Evolutionary conservation across 2,888 invertebrate genomes (phyloP), one percentile per base, ranked within the genome.

Genomic region (Andrena camellia): DNA sequence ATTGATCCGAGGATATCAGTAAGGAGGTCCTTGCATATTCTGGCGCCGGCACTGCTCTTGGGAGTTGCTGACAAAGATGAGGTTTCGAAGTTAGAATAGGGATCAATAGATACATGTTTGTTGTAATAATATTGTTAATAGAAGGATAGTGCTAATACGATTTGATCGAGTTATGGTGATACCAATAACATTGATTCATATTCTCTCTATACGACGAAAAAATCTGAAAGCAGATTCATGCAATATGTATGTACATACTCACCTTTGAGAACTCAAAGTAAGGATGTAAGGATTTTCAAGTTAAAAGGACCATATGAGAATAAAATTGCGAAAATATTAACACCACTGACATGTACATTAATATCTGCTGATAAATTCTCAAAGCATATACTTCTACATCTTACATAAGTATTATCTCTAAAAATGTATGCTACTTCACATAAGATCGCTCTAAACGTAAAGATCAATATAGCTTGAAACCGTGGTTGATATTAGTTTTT

Each of bases 1-100:
- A 71, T 81, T 78, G 67, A 67, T 81, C 57, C 80, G 54, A 20
- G 33, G 66, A 78, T 54, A 66, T 80, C 79, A 67, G 71, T 57
- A 48, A 78, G 72, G 26, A 59, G 67, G 63, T 79, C 70, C 72
- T 63, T 79, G 29, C 54, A 33, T 78, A 70, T 26, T 75, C 48
- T 10, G 42, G 23, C 64, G 57, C 20, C 31, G 35, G 64, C 8
- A 50, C 63, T 76, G 17, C 29, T 70, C 59, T 69, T 7, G 42
- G 23, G 50, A 50, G 67, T 74, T 54, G 23, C 48, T 48, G 33
- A 31, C 60, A 48, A 68, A 48, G 52, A 78, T 52, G 42, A 52
- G 26, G 31, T 33, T 74, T 54, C 23, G 42, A 42, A 17, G 35
- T 13, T 23, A 26, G 54, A 23, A 52, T 2, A 4, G 26, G 35